Conservation (phyloP, 2,888 invertebrate species). For the Barypeithes pellucidus region DNA sequence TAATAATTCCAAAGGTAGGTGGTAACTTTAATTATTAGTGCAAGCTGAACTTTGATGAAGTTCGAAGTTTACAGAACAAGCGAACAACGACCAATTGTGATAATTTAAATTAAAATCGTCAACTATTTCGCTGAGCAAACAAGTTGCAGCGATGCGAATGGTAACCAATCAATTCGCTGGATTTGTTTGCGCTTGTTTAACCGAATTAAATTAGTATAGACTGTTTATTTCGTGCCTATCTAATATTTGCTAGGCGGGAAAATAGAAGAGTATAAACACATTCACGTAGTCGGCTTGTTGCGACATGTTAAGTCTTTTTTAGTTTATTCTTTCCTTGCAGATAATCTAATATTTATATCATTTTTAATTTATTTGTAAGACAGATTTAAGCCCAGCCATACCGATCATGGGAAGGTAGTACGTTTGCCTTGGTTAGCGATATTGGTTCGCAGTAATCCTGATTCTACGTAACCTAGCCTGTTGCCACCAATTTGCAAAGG, state of each 20-base stretch:
- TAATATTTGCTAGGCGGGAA: neutral
- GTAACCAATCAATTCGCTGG: slow-evolving; percentile 1
- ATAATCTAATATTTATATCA: too few species aligned
- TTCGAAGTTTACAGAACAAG: neutral
- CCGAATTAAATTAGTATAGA: neutral
- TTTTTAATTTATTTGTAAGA: too few species aligned
- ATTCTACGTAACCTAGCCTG: too few species aligned
- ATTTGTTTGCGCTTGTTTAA: neutral
- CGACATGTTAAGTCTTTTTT: too few species aligned
- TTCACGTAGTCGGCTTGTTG: too few species aligned
- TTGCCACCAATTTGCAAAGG: too few species aligned
- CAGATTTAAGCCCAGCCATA: too few species aligned
- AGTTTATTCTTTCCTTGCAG: too few species aligned
- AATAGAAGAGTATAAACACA: neutral
- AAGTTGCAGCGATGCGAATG: neutral
- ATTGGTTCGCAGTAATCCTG: too few species aligned
- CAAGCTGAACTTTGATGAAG: neutral
- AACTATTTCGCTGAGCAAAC: neutral
- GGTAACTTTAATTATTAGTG: slow-evolving; percentile 7
- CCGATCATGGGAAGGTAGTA: too few species aligned
- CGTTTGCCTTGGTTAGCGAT: too few species aligned
- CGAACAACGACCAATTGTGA: slow-evolving; percentile 2
- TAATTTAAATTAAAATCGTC: slow-evolving; percentile 6
- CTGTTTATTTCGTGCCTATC: slow-evolving; percentile 2
- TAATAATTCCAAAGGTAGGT: neutral